phyloP scores from a whole-genome alignment of 1,140 invertebrate species.

The Aphelenchoides besseyi region DNA sequence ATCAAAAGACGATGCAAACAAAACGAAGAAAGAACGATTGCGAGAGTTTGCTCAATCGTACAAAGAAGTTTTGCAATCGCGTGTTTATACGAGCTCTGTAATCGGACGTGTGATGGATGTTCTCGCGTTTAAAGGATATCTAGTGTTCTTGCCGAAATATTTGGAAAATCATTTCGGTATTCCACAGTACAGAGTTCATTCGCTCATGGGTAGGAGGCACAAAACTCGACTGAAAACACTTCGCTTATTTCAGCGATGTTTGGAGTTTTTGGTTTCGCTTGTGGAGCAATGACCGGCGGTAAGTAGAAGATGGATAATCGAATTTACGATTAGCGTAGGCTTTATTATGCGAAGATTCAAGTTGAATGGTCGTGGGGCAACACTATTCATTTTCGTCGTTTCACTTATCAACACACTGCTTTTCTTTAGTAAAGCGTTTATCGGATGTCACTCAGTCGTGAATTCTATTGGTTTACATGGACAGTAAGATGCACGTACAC shows the following conservation, averaged over 20 bases:
- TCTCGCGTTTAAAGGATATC: constrained; percentile 60
- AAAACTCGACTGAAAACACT: background rate
- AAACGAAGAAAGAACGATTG: constrained; percentile 25
- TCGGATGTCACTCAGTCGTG: constrained; percentile 58
- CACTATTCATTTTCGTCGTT: constrained; percentile 51
- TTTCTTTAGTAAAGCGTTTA: constrained; percentile 49
- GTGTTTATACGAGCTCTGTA: constrained; percentile 54
- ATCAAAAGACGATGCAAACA: constrained; percentile 24
- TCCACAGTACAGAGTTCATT: constrained; percentile 60
- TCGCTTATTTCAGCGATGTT: constrained; percentile 49
- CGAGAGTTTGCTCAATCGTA: constrained; percentile 38
- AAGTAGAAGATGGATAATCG: too few relatives aligned
- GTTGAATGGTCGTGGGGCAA: constrained; percentile 54
- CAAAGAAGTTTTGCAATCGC: constrained; percentile 44
- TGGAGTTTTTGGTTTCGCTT: constrained; percentile 59
- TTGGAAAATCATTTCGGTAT: constrained; percentile 62
- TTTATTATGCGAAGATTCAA: constrained; percentile 46
- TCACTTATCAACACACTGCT: constrained; percentile 49
- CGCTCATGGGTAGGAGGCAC: constrained; percentile 53
- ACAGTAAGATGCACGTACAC: too few relatives aligned
- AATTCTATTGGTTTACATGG: constrained; percentile 38
- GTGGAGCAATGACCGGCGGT: constrained; percentile 33
- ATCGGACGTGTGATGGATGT: constrained; percentile 56
- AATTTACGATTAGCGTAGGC: constrained; percentile 39
- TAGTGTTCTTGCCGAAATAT: constrained; percentile 61